These are phyloP conservation scores for Sialis fuliginosa DNA, from an alignment of 2,888 invertebrate species.

Conservation along the genomic window DNA sequence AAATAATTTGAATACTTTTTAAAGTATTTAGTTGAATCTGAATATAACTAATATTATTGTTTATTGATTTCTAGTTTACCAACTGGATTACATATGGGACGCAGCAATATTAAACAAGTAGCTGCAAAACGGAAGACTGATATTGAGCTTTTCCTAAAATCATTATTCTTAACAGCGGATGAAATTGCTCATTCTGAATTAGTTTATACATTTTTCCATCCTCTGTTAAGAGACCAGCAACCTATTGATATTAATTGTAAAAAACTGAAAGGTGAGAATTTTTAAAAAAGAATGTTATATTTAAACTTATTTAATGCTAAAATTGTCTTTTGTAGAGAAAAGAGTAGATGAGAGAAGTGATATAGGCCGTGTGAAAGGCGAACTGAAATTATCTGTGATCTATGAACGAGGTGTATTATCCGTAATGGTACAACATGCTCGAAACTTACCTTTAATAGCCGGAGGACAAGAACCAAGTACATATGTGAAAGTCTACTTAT, in stretches of 20 bases:
- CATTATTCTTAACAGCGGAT: slow-evolving; percentile 71
- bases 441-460: slow-evolving; percentile 63
- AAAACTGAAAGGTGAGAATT: slow-evolving; percentile 50
- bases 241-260: slow-evolving; percentile 64
- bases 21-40: not conserved
- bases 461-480: slow-evolving; percentile 74
- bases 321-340: slow-evolving; percentile 14
- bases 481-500: slow-evolving; percentile 81
- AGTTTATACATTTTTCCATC: slow-evolving; percentile 98
- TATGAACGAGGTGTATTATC: slow-evolving; percentile 56
- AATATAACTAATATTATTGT: not conserved
- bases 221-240: slow-evolving; percentile 83
- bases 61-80: slow-evolving; percentile 35
- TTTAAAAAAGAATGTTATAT: not conserved
- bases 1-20: not conserved
- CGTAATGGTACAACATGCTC: slow-evolving; percentile 80
- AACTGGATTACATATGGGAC: slow-evolving; percentile 64
- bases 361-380: slow-evolving; percentile 38
- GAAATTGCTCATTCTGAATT: slow-evolving; percentile 93
- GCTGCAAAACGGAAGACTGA: slow-evolving; percentile 84
- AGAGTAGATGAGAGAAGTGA: slow-evolving; percentile 14
- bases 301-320: not conserved
- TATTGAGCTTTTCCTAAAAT: slow-evolving; percentile 73
- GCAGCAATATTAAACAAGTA: slow-evolving; percentile 88
- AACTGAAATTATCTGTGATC: slow-evolving; percentile 61